Base-by-base conservation (phyloP, 2,797 vertebrate species). In the Intellagama lesueurii region DNA sequence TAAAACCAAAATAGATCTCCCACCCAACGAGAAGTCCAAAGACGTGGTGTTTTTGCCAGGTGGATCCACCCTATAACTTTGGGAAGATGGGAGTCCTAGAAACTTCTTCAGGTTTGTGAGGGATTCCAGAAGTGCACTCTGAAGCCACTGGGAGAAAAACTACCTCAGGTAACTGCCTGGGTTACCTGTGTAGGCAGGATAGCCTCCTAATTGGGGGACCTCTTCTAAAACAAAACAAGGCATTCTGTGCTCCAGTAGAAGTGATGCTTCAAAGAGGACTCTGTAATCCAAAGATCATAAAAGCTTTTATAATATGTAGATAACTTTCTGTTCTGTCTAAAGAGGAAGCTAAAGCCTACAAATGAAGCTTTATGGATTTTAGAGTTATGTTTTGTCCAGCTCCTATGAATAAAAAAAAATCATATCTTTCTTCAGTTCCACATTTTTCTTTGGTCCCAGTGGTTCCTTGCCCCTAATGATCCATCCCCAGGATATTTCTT, bases 301-400 rank as follows among this genome's bases (percentile, higher is more conserved):
- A 6, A 85, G 87, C 35, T 94, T 94, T 92, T 90, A 56, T 9
- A 56, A 56, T 9, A 56, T 11, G 52, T 56, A 56, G 52, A 88
- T 90, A 85, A 91, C 47, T 84, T 84, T 92, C 88, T 85, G 89
- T 90, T 93, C 79, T 86, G 81, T 80, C 81, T 90, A 92, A 95
- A 81, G 93, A 94, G 52, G 8, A 56, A 2, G 14, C 52, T 56
- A 56, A 56, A 56, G 52, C 11, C 14, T 56, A 14, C 52, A 56
- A 9, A 56, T 56, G 12, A 56, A 56, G 52, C 52, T 56, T 56
- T 56, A 14, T 56, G 52, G 52, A 14, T 56, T 56, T 3, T 56
- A 14, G 52, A 56, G 9, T 12, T 56, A 11, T 56, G 11, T 14
- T 56, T 56, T 14, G 3, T 56, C 52, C 40, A 40, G 40, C 40